phyloP scores from a whole-genome alignment of 2,888 invertebrate genomes.

The Muscina levida region DNA sequence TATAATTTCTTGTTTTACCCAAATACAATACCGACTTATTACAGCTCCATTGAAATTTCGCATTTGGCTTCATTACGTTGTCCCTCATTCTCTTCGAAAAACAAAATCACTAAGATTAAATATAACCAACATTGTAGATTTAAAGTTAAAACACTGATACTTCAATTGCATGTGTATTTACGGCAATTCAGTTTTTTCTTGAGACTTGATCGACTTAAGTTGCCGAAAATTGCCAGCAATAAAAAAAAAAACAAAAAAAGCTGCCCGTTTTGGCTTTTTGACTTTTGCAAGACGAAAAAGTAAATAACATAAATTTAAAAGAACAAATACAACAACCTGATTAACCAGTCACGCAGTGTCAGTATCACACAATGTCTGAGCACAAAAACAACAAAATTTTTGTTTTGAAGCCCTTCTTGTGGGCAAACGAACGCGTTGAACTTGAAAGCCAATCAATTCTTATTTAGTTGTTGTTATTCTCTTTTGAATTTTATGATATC shows the following conservation, averaged over 20 bases:
- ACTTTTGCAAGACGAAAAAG: too few species aligned
- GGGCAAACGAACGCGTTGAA: not conserved
- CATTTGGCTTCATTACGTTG: too few species aligned
- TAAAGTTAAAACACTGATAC: too few species aligned
- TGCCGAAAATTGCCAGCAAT: constrained; percentile 10
- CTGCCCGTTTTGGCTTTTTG: not conserved
- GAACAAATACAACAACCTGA: not conserved
- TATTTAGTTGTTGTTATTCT: not conserved
- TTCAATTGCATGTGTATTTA: too few species aligned
- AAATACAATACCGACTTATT: too few species aligned
- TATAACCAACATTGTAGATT: too few species aligned
- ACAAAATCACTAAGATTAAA: too few species aligned
- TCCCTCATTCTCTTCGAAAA: too few species aligned
- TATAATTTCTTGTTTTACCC: too few species aligned
- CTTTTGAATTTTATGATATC: not conserved
- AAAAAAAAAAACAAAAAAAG: too few species aligned
- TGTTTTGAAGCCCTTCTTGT: not conserved
- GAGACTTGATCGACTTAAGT: constrained; percentile 2
- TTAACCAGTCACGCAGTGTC: constrained; percentile 29
- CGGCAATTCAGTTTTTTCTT: too few species aligned
- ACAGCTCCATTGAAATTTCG: too few species aligned
- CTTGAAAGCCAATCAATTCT: constrained; percentile 16
- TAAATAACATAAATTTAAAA: not conserved
- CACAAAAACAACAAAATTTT: not conserved
- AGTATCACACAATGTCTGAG: not conserved